phyloP scores from a whole-genome alignment of 2,888 invertebrate species.

The Diloba caeruleocephala region DNA sequence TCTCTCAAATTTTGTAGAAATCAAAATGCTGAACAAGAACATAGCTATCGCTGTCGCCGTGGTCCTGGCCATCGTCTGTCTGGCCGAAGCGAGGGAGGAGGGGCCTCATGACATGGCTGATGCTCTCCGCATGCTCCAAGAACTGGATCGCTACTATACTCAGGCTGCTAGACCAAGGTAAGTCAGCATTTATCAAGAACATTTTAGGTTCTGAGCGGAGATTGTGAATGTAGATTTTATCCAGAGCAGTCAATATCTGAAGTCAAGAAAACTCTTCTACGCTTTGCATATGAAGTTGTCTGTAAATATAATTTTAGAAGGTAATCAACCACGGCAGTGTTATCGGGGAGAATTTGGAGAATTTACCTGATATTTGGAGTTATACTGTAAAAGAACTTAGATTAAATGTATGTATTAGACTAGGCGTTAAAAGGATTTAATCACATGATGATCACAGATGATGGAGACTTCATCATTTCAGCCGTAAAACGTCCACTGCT shows the following conservation, averaged over 20 bases:
- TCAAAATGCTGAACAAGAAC: conserved; percentile 82
- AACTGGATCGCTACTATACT: conserved; percentile 91
- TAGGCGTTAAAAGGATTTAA: too few relatives aligned
- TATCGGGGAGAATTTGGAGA: background rate
- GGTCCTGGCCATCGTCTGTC: conserved; percentile 74
- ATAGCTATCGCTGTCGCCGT: conserved; percentile 74
- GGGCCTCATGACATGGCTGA: conserved; percentile 90
- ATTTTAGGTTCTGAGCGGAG: background rate
- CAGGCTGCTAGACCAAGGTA: conserved; percentile 92
- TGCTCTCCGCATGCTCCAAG: conserved; percentile 91
- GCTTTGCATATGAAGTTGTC: background rate
- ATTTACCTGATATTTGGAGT: background rate
- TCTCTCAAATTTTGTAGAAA: conserved; percentile 42
- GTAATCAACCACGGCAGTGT: background rate
- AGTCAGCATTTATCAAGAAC: too few relatives aligned
- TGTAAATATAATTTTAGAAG: background rate
- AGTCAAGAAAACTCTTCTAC: background rate
- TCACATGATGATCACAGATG: too few relatives aligned
- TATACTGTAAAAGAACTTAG: background rate
- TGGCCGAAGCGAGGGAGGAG: conserved; percentile 82
- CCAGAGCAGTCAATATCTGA: background rate
- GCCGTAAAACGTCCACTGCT: too few relatives aligned
- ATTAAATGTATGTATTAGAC: background rate
- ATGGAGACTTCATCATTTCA: too few relatives aligned
- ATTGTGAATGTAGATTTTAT: background rate